Evolutionary conservation across 2,888 invertebrate species (phyloP).

Genomic region (Ceriagrion tenellum): DNA sequence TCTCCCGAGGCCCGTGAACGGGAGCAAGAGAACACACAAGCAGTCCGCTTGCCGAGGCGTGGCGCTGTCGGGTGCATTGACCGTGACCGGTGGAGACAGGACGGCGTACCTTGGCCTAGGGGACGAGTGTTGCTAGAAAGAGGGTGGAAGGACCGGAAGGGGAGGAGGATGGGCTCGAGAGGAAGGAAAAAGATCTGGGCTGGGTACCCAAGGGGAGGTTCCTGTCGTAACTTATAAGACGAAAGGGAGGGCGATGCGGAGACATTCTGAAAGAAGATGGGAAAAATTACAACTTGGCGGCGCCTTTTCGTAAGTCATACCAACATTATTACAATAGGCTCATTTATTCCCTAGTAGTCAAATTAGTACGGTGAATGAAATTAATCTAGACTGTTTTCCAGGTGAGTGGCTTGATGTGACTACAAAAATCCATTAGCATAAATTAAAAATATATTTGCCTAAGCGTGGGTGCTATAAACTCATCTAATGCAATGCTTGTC

Average conservation of each 20-base stretch:
- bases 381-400: too few species aligned
- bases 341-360: too few species aligned
- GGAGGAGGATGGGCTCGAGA: background rate
- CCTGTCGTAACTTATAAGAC: too few species aligned
- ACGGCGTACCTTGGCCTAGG: background rate
- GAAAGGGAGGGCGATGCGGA: background rate
- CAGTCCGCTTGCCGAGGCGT: background rate
- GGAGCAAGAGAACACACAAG: background rate
- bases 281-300: too few species aligned
- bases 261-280: background rate
- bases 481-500: too few species aligned
- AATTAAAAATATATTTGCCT: too few species aligned
- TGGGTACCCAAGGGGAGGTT: background rate
- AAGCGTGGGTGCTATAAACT: too few species aligned
- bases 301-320: too few species aligned
- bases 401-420: too few species aligned
- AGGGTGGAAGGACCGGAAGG: background rate
- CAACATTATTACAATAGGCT: too few species aligned
- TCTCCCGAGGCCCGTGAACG: slow-evolving; percentile 49
- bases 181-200: background rate
- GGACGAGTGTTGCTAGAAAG: background rate
- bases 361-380: too few species aligned
- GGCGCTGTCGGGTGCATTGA: background rate
- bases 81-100: background rate
- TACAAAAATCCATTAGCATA: too few species aligned